These are phyloP conservation scores for Micromesistius poutassou DNA, from an alignment of 2,797 vertebrate species.

Conservation along the genomic window DNA sequence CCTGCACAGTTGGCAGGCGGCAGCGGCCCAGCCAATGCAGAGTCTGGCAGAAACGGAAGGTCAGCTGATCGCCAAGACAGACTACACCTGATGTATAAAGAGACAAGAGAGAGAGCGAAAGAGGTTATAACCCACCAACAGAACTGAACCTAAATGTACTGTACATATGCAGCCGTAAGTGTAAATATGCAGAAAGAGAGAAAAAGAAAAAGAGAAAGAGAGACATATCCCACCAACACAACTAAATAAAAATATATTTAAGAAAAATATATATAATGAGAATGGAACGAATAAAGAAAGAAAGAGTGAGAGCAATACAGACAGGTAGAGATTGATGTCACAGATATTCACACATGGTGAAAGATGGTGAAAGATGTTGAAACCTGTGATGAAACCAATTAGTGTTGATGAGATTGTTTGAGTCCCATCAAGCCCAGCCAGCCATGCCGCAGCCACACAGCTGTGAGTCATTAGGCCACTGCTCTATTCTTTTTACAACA, in stretches of 20 bases:
- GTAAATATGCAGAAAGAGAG: not conserved
- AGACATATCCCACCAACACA: not conserved
- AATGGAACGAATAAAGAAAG: not conserved
- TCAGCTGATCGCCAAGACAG: constrained; percentile 81
- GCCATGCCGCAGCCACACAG: not conserved
- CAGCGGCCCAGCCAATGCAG: constrained; percentile 84
- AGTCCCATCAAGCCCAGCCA: not conserved
- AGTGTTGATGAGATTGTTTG: not conserved
- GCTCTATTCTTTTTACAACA: not conserved
- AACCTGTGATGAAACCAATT: not conserved
- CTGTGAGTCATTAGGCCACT: not conserved
- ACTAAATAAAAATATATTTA: not conserved
- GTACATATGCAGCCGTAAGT: not conserved
- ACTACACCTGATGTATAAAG: constrained; percentile 51
- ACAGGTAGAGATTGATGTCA: not conserved
- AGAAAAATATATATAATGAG: not conserved
- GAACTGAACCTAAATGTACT: too few relatives aligned
- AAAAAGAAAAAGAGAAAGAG: constrained; percentile 8
- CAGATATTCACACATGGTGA: not conserved
- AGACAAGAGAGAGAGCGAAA: not conserved
- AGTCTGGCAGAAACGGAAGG: constrained; percentile 82
- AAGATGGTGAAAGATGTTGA: not conserved
- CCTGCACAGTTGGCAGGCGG: constrained; percentile 67
- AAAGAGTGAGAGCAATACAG: not conserved
- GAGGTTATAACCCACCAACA: not conserved